These are phyloP conservation scores for Eulithis testata DNA, from an alignment of 2,888 invertebrate species.

Conservation along the genomic window DNA sequence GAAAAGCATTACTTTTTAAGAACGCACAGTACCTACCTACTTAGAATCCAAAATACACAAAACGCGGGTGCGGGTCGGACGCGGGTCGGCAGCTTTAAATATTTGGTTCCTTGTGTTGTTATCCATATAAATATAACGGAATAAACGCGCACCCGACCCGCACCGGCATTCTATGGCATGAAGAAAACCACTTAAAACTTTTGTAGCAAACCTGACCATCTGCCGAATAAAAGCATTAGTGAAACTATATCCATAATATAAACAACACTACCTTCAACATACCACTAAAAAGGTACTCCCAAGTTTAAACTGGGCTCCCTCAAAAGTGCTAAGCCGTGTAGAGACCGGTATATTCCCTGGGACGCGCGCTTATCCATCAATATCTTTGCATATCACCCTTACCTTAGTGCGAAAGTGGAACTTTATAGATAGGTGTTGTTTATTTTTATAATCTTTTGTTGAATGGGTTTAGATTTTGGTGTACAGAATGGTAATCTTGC, in stretches of 20 bases:
- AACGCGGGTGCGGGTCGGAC: no score
- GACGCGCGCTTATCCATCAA: slow-evolving; percentile 81
- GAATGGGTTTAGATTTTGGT: not conserved
- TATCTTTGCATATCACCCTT: slow-evolving; percentile 76
- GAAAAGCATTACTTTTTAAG: no score
- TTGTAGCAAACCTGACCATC: slow-evolving; percentile 23
- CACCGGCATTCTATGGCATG: not conserved
- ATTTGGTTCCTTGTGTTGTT: no score
- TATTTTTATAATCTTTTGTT: slow-evolving; percentile 13
- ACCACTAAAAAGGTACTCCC: slow-evolving; percentile 55
- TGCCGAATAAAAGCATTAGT: slow-evolving; percentile 29
- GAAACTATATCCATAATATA: slow-evolving; percentile 39
- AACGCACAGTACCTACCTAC: no score
- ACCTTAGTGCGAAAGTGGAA: slow-evolving; percentile 26
- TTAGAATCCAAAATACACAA: no score
- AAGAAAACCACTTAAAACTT: slow-evolving; percentile 27
- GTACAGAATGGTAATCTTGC: not conserved
- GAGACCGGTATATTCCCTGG: slow-evolving; percentile 77
- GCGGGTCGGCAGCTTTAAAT: no score
- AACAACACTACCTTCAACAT: slow-evolving; percentile 11
- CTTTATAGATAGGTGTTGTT: slow-evolving; percentile 4
- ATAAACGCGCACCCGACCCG: no score
- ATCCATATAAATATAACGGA: no score
- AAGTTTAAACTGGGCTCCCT: slow-evolving; percentile 70
- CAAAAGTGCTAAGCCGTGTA: slow-evolving; percentile 84